Conservation (phyloP, 2,888 invertebrate species). For the Malachius bipustulatus region DNA sequence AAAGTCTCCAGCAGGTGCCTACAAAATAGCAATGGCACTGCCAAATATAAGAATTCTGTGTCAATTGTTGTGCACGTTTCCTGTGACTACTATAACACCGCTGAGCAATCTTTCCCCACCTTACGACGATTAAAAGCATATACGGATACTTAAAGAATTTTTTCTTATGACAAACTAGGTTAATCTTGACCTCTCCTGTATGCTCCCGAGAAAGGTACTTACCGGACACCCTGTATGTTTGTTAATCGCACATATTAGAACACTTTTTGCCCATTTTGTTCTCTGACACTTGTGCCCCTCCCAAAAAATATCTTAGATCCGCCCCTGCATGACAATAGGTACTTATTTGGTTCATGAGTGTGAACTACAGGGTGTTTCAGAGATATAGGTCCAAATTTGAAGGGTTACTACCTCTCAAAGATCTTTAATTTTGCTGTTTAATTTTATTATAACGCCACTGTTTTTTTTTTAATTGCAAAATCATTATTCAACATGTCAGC, state of each 20-base stretch:
- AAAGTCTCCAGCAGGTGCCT: constrained; percentile 2
- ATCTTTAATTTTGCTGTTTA: too few relatives aligned
- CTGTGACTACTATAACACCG: background rate
- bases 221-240: too few relatives aligned
- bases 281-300: background rate
- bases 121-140: constrained; percentile 1
- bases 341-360: too few relatives aligned
- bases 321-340: too few relatives aligned
- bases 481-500: too few relatives aligned
- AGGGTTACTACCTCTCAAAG: too few relatives aligned
- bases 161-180: background rate
- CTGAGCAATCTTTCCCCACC: too few relatives aligned
- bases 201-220: background rate
- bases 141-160: background rate
- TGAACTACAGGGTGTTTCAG: too few relatives aligned
- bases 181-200: background rate
- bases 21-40: constrained; percentile 2
- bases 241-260: background rate
- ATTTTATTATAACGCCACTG: too few relatives aligned
- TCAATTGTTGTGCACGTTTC: constrained; percentile 3
- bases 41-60: constrained; percentile 1
- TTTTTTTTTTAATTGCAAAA: too few relatives aligned
- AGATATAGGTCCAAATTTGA: too few relatives aligned
- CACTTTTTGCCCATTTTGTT: constrained; percentile 1
- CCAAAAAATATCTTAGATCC: constrained; percentile 1